Conservation (phyloP, 2,797 vertebrate genomes). For the Spondyliosoma cantharus region DNA sequence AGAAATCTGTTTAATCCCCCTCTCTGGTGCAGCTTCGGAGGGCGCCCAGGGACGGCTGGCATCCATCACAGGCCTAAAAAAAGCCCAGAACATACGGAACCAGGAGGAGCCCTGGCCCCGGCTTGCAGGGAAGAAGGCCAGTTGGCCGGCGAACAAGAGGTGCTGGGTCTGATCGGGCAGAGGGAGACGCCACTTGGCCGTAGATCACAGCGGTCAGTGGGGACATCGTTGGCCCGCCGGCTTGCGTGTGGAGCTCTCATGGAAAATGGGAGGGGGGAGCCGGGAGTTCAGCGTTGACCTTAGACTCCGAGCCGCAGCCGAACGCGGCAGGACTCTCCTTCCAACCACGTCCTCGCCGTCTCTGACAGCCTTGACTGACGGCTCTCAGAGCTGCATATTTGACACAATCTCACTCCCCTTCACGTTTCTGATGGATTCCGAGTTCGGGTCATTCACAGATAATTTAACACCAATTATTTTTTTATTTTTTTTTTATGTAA, state of each 20-base stretch:
- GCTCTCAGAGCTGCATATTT: constrained; percentile 41
- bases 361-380: constrained; percentile 69
- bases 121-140: constrained; percentile 81
- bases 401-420: constrained; percentile 39
- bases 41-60: constrained; percentile 79
- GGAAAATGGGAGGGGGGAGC: constrained; percentile 65
- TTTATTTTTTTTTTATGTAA: constrained; percentile 6
- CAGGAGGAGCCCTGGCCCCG: constrained; percentile 84
- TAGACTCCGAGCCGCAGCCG: constrained; percentile 70
- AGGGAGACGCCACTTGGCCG: constrained; percentile 85
- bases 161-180: constrained; percentile 83
- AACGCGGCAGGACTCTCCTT: constrained; percentile 52
- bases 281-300: constrained; percentile 82
- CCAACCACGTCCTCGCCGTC: constrained; percentile 43
- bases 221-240: constrained; percentile 80
- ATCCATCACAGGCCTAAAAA: constrained; percentile 83
- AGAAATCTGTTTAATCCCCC: constrained; percentile 83
- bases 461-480: constrained; percentile 28
- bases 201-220: constrained; percentile 87
- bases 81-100: constrained; percentile 86
- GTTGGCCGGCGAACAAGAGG: constrained; percentile 86
- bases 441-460: constrained; percentile 21
- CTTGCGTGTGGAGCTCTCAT: constrained; percentile 75
- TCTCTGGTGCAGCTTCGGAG: constrained; percentile 81
- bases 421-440: constrained; percentile 35